Conservation (phyloP, 2,888 invertebrate species). For the Meloe dianella region DNA sequence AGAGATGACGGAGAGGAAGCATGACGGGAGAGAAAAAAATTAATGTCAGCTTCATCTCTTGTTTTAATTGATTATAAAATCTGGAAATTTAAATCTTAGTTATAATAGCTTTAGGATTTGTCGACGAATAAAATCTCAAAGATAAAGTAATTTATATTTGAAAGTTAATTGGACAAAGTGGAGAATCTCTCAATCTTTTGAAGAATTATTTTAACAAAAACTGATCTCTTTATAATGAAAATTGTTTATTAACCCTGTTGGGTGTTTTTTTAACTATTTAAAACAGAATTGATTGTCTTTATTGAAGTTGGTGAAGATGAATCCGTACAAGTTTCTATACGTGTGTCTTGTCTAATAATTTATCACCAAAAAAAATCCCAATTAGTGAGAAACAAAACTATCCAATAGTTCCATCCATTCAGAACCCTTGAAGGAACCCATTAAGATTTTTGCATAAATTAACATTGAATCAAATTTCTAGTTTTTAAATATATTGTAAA, state of each 20-base stretch:
- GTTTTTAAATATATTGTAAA: not conserved
- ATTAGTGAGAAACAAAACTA: not conserved
- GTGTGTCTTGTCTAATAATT: not conserved
- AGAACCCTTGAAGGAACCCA: not conserved
- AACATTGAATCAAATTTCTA: not conserved
- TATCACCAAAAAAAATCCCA: not conserved
- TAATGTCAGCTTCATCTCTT: not conserved
- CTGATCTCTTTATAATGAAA: not conserved
- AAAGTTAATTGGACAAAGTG: slow-evolving; percentile 7
- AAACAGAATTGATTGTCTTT: not conserved
- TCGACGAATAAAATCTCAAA: slow-evolving; percentile 6
- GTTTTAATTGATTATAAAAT: slow-evolving; percentile 10
- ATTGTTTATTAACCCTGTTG: not conserved
- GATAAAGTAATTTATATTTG: slow-evolving; percentile 8
- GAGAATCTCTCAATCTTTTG: slow-evolving; percentile 1
- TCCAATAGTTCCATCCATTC: not conserved
- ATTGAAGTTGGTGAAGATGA: not conserved
- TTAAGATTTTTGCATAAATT: not conserved
- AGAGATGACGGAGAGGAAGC: not conserved
- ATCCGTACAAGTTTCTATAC: not conserved
- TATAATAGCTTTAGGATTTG: not conserved
- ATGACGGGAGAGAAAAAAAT: not conserved
- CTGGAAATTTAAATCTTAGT: slow-evolving; percentile 6
- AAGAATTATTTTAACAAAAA: not conserved
- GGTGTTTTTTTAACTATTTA: not conserved